phyloP scores from a whole-genome alignment of 2,113 vertebrate genomes.

The Onychostoma macrolepis region DNA sequence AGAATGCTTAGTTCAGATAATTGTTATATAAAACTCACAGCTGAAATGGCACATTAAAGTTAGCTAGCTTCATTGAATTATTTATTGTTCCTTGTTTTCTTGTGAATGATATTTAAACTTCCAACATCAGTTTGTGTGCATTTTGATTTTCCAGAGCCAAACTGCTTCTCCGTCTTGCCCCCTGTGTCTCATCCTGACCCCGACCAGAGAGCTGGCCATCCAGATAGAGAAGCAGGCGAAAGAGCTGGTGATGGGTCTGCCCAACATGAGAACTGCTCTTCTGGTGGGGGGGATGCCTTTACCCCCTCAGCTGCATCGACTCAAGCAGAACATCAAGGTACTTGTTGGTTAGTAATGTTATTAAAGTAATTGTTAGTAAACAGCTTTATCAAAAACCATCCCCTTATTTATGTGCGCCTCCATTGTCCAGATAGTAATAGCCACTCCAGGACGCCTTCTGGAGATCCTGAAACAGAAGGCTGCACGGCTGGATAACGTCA shows the following conservation, averaged over 20 bases:
- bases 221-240: conserved; percentile 94
- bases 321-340: conserved; percentile 91
- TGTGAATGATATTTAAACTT: neutral
- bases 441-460: conserved; percentile 91
- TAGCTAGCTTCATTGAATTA: neutral
- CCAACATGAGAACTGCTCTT: conserved; percentile 90
- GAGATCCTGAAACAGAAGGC: conserved; percentile 90
- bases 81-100: neutral
- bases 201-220: conserved; percentile 92
- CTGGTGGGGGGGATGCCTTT: conserved; percentile 93
- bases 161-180: conserved; percentile 62
- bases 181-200: conserved; percentile 85
- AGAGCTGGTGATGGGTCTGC: conserved; percentile 87
- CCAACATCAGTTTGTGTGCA: neutral
- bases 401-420: neutral
- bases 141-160: conserved; percentile 60
- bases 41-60: too few species aligned
- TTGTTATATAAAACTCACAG: too few species aligned
- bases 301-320: conserved; percentile 90
- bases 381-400: neutral
- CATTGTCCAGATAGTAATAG: conserved; percentile 85
- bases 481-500: conserved; percentile 78
- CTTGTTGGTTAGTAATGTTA: neutral
- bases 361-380: too few species aligned
- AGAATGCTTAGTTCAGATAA: too few species aligned